phyloP scores from a whole-genome alignment of 2,797 vertebrate genomes.

The Gallirallus australis region DNA sequence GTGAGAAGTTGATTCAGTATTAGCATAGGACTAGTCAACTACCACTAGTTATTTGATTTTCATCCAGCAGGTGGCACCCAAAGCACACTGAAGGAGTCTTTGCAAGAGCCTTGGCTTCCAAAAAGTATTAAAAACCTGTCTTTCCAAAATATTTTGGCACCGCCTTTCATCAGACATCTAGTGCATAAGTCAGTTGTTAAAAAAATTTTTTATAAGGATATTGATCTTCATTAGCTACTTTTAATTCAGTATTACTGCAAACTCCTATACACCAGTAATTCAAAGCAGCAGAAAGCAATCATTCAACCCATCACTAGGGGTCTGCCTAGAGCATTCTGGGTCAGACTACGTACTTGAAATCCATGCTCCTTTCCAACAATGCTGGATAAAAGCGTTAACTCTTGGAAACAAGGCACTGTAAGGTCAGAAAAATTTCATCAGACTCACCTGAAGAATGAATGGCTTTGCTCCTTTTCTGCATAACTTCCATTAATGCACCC shows the following conservation, averaged over 20 bases:
- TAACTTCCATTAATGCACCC: constrained; percentile 97
- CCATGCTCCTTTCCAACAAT: not conserved
- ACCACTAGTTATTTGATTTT: not conserved
- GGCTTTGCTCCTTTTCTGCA: constrained; percentile 99
- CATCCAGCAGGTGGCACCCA: constrained; percentile 54
- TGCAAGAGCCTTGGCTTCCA: not conserved
- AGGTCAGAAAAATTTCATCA: not conserved
- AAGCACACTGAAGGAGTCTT: not conserved
- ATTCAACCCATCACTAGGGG: not conserved
- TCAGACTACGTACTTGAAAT: not conserved
- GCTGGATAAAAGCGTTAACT: not conserved
- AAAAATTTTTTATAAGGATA: not conserved
- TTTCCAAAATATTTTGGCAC: not conserved
- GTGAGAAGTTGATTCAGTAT: not conserved
- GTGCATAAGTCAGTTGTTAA: not conserved
- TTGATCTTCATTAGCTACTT: not conserved
- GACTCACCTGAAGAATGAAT: constrained; percentile 96
- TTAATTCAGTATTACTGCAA: not conserved
- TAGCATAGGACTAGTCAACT: not conserved
- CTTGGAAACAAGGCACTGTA: not conserved
- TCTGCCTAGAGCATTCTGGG: not conserved
- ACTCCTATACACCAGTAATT: not conserved
- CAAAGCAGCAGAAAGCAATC: not conserved
- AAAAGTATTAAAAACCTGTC: not conserved
- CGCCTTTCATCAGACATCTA: not conserved